Conservation (phyloP, 1,140 invertebrate genomes). For the Aporrectodea caliginosa region DNA sequence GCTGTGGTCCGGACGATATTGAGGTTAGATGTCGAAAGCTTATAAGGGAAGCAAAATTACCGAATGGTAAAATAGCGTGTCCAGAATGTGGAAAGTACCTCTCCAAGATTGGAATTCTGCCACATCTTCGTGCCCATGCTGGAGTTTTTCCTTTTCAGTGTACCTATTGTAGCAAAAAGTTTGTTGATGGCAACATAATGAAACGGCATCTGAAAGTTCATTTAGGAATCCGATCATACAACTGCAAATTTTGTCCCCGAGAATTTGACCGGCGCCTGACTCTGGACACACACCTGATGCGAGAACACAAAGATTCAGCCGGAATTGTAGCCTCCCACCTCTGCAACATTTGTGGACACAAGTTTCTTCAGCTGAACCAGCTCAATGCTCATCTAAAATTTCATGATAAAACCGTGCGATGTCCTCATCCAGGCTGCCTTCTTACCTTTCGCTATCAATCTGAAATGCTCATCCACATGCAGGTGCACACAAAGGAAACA, state of each 20-base stretch:
- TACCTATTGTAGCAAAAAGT: constrained; percentile 7
- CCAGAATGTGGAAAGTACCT: constrained; percentile 18
- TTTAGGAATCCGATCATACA: constrained; percentile 12
- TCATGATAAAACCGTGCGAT: constrained; percentile 55
- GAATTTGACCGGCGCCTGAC: neutral
- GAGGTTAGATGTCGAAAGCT: neutral
- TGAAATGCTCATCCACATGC: constrained; percentile 37
- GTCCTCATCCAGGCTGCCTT: constrained; percentile 56
- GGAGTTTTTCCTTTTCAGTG: constrained; percentile 14
- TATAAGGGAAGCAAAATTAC: neutral
- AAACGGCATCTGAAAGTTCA: constrained; percentile 10
- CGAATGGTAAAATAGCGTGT: neutral
- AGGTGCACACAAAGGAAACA: constrained; percentile 23
- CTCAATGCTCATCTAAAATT: constrained; percentile 15
- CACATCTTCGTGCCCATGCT: constrained; percentile 1
- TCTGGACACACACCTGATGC: constrained; percentile 6
- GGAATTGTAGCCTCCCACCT: constrained; percentile 1
- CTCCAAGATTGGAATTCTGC: neutral
- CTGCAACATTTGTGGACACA: constrained; percentile 5
- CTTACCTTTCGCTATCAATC: constrained; percentile 54
- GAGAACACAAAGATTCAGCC: constrained; percentile 1
- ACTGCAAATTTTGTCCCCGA: neutral
- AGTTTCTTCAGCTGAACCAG: constrained; percentile 20
- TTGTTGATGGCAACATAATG: constrained; percentile 17
- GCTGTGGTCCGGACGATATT: neutral